Evolutionary conservation across 2,888 invertebrate species (phyloP).

Genomic region (Caenorhabditis afra): DNA sequence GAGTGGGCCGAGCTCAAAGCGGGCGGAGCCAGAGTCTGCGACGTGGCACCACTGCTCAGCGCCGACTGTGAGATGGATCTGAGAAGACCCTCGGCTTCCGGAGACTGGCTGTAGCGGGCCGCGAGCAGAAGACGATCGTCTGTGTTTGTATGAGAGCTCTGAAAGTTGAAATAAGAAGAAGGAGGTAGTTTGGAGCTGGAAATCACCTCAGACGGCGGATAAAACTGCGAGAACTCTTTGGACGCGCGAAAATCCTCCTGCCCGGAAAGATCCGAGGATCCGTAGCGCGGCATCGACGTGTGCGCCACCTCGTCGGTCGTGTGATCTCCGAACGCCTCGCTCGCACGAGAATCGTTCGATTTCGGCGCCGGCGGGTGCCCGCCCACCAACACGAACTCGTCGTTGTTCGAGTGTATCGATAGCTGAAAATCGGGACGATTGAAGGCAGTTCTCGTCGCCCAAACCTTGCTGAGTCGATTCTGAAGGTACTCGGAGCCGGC

Average conservation of each 20-base stretch:
- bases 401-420: constrained; percentile 64
- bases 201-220: constrained; percentile 7
- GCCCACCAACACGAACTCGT: constrained; percentile 62
- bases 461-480: constrained; percentile 33
- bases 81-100: constrained; percentile 52
- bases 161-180: constrained; percentile 7
- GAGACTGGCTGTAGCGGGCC: constrained; percentile 30
- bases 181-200: too few relatives aligned
- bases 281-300: neutral
- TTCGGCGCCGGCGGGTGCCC: constrained; percentile 40
- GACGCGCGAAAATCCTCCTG: too few relatives aligned
- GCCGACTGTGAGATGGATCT: too few relatives aligned
- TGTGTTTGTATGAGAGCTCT: constrained; percentile 40
- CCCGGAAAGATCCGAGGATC: too few relatives aligned
- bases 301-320: too few relatives aligned
- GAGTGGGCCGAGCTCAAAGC: constrained; percentile 2
- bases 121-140: constrained; percentile 51
- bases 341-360: neutral
- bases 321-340: neutral
- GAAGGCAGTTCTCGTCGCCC: neutral
- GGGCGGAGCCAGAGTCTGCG: neutral
- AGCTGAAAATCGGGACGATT: neutral
- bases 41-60: too few relatives aligned
- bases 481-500: constrained; percentile 48
- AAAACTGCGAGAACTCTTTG: neutral